Base-by-base conservation (phyloP, 2,888 invertebrate species). In the Branchellion lobata region DNA sequence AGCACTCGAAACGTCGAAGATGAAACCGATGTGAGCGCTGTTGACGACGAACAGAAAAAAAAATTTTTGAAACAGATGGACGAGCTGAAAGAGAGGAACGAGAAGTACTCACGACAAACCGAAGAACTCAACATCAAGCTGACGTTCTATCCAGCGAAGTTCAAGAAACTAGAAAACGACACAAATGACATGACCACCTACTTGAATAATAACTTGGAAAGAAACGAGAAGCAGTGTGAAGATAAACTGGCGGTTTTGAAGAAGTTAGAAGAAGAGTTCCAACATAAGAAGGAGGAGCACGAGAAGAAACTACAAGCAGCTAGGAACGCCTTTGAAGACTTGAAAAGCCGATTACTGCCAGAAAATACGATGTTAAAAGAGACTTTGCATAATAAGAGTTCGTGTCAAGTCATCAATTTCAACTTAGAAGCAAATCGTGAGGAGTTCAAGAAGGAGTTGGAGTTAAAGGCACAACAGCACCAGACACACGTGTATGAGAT, bases 161-260 rank as follows among this genome's bases (percentile, higher is more conserved):
- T 77, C 40, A 53, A 61, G n/a, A 77, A 77, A 36, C 53, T 77
- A 1, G 77, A 77, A 34, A 53, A 31, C n/a, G 77, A 77, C 40
- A 61, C 77, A 33, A 61, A 61, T 36, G 65, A 77, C 31, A 77
- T 77, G 24, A n/a, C 36, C n/a, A 77, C 33, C n/a, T 77, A 77
- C 34, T 77, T 77, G 65, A 77, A 57, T n/a, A 57, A n/a, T 1
- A n/a, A 27, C 24, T 11, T 77, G 27, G 74, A 65, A 21, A 33
- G 34, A 71, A 61, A 75, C 53, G 74, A 79, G 21, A 72, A 21
- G 31, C 65, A 79, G 47, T 40, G 36, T 21, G 53, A 53, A 36
- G 31, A 47, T 36, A 29, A 75, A 24, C 61, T 29, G 27, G 29
- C 24, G 21, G 27, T 57, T 57, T 33, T 34, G 57, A 31, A 33